These are phyloP conservation scores for Pristionchus fissidentatus DNA, from an alignment of 2,888 invertebrate species.

Conservation along the genomic window DNA sequence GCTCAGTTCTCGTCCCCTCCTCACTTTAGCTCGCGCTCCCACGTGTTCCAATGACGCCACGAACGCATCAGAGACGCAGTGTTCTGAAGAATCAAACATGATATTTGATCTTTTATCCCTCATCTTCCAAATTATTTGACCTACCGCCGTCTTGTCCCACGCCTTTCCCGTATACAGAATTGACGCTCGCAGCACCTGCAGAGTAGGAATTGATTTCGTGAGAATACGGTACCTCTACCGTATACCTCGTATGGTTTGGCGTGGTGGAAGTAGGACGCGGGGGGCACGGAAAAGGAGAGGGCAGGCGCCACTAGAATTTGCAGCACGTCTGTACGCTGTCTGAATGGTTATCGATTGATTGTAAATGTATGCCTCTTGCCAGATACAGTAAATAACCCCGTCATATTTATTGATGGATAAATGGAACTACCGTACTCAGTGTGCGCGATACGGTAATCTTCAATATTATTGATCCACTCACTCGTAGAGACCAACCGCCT, in stretches of 20 bases:
- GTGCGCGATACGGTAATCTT: too few species aligned
- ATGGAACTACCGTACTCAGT: too few species aligned
- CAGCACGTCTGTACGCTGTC: constrained; percentile 14
- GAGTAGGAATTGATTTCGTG: not conserved
- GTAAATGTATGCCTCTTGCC: too few species aligned
- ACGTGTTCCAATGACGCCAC: constrained; percentile 42
- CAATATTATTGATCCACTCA: not conserved
- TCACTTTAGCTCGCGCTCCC: constrained; percentile 31
- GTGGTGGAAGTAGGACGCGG: constrained; percentile 33
- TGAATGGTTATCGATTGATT: constrained; percentile 30
- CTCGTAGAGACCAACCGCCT: constrained; percentile 35
- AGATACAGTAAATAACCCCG: too few species aligned
- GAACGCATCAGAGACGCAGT: constrained; percentile 7
- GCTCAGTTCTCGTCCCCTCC: too few species aligned
- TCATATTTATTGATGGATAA: too few species aligned
- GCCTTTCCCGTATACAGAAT: constrained; percentile 33
- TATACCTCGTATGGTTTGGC: constrained; percentile 42
- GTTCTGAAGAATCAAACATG: constrained; percentile 25
- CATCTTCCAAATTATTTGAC: not conserved
- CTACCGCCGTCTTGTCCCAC: constrained; percentile 8
- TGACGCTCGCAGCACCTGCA: constrained; percentile 24
- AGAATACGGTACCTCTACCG: not conserved
- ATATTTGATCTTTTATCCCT: constrained; percentile 11
- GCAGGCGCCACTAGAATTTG: constrained; percentile 43
- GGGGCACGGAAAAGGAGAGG: constrained; percentile 14